Evolutionary conservation across 2,113 vertebrate genomes (phyloP).

Genomic region (Nerophis lumbriciformis): DNA sequence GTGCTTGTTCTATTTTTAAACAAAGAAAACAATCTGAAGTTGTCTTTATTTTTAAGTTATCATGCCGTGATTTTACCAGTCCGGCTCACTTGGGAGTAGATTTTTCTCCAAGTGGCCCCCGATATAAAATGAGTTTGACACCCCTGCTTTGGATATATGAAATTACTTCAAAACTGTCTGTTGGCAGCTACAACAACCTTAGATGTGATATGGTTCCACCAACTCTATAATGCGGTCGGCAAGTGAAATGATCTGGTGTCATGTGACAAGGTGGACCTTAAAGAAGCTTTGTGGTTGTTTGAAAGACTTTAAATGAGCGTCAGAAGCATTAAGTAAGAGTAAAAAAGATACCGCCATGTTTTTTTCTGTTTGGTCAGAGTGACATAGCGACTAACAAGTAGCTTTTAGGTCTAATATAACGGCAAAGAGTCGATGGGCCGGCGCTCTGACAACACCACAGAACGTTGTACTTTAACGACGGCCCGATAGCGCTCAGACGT

Average conservation of each 20-base stretch:
- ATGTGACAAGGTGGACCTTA: constrained; percentile 30
- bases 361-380: background rate
- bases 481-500: constrained; percentile 17
- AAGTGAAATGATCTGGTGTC: constrained; percentile 2
- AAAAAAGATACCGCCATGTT: constrained; percentile 3
- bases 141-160: too few species aligned
- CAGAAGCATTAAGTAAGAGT: constrained; percentile 25
- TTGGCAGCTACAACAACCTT: too few species aligned
- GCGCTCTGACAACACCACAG: background rate
- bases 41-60: too few species aligned
- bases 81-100: too few species aligned
- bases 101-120: too few species aligned
- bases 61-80: too few species aligned
- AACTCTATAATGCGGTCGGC: too few species aligned
- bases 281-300: constrained; percentile 28
- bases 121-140: too few species aligned
- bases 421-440: background rate
- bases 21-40: too few species aligned
- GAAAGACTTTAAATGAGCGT: constrained; percentile 17
- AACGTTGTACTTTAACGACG: background rate
- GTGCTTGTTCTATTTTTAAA: too few species aligned
- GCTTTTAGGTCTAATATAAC: background rate
- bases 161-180: too few species aligned
- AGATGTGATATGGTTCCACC: too few species aligned
- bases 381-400: background rate